Evolutionary conservation across 92 coral and sea anemone species (phyloP).

Genomic region (Nematostella vectensis): DNA sequence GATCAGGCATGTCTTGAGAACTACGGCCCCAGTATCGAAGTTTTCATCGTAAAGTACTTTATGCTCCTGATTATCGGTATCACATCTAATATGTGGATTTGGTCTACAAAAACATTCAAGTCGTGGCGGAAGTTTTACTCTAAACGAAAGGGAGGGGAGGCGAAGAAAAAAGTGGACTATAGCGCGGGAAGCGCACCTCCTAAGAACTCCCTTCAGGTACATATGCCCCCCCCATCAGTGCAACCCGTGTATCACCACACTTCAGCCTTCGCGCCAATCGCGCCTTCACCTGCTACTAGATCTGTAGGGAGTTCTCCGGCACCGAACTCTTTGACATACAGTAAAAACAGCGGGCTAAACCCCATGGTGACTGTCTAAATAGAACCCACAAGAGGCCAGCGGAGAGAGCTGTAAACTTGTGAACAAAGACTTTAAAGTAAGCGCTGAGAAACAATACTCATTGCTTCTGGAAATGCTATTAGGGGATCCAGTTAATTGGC

Average conservation of each 20-base stretch:
- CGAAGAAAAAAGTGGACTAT: slow-evolving; percentile 19
- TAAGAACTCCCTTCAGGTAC: not conserved
- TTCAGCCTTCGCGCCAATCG: not conserved
- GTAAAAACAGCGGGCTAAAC: slow-evolving; percentile 56
- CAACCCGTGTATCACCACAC: not conserved
- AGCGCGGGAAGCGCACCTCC: slow-evolving; percentile 23
- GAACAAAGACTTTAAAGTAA: no score
- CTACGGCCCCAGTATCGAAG: slow-evolving; percentile 73
- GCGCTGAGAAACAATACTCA: no score
- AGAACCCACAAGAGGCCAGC: no score
- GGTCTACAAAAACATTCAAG: slow-evolving; percentile 89
- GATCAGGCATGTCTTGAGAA: slow-evolving; percentile 41
- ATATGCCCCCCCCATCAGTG: not conserved
- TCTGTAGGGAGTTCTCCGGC: slow-evolving; percentile 19
- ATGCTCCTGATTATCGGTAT: slow-evolving; percentile 91
- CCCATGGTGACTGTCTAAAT: slow-evolving; percentile 64
- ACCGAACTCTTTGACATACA: slow-evolving; percentile 37
- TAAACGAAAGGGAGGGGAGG: slow-evolving; percentile 39
- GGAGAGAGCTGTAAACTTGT: no score
- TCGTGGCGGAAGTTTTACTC: slow-evolving; percentile 78
- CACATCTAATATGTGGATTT: slow-evolving; percentile 95
- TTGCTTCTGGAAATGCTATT: no score
- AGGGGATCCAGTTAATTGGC: no score
- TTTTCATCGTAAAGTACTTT: slow-evolving; percentile 82
- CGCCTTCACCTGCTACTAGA: not conserved